Base-by-base conservation (phyloP, 2,797 vertebrate genomes). In the Neomorphus geoffroyi region DNA sequence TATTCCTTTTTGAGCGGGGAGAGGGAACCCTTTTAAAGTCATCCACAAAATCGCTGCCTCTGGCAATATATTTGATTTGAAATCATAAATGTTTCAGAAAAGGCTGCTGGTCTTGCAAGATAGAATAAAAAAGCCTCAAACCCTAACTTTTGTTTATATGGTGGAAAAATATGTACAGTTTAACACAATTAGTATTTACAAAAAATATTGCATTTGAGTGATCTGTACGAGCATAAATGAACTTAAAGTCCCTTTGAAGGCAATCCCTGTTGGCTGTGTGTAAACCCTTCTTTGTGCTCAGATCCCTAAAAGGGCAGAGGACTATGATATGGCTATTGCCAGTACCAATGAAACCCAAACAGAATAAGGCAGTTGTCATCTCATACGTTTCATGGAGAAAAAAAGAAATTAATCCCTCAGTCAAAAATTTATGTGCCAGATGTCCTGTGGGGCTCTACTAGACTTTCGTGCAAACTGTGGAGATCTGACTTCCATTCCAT, bases 381-480 rank as follows among this genome's bases (percentile, higher is more conserved):
- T 61, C 9, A 58, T 33, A 54, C 35, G 16, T n/a, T 46, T 89
- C 51, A 18, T 17, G 18, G 32, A 58, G 33, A 23, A 56, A 28
- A 43, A 66, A 67, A 65, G 2, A 41, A n/a, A 50, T 17, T 30
- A 51, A 13, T 74, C 26, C 13, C 30, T 60, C 43, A 13, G 30
- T n/a, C 23, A 65, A 37, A 91, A 77, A 10, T 30, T 66, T 27
- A 6, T 23, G 28, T 16, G 16, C 2, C 27, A 58, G 48, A 70
- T 71, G 60, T 41, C 32, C 8, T 30, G 1, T 7, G 3, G 35
- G 14, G 12, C 35, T 80, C 16, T 48, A 7, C 8, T 28, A 46
- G 24, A 32, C 4, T 8, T 71, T 41, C 10, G 35, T 0, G 13
- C 2, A 1, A 54, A 7, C 16, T 27, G 11, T 57, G 48, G 11